These are phyloP conservation scores for Protodeltote pygarga DNA, from an alignment of 2,888 invertebrate species.

Conservation along the genomic window DNA sequence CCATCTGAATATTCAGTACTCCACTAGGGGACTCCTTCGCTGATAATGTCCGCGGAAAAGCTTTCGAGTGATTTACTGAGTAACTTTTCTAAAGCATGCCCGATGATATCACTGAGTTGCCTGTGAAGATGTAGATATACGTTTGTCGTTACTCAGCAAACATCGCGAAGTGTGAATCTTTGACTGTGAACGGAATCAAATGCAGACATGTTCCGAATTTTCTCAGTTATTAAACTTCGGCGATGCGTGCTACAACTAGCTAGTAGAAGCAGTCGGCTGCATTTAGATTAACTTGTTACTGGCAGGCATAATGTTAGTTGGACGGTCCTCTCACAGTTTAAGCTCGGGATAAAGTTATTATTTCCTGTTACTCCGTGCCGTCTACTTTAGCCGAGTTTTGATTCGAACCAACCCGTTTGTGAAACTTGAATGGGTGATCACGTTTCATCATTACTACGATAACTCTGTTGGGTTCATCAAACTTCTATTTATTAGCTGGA, in stretches of 20 bases:
- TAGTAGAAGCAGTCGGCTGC: conserved; percentile 78
- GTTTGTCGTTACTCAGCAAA: conserved; percentile 31
- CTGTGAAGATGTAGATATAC: conserved; percentile 20
- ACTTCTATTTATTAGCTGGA: conserved; percentile 68
- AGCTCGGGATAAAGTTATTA: conserved; percentile 84
- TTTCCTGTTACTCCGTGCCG: conserved; percentile 82
- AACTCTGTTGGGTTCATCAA: conserved; percentile 73
- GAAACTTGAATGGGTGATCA: conserved; percentile 83
- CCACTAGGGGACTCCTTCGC: conserved; percentile 71
- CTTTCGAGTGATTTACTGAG: conserved; percentile 74
- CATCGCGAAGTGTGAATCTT: conserved; percentile 55
- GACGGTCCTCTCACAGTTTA: conserved; percentile 80
- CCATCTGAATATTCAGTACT: conserved; percentile 80
- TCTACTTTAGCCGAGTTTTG: conserved; percentile 82
- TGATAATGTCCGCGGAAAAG: conserved; percentile 78
- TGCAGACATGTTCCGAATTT: conserved; percentile 74
- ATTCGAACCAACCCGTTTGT: conserved; percentile 78
- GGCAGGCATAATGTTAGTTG: conserved; percentile 85
- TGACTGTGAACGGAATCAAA: conserved; percentile 62
- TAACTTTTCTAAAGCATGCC: conserved; percentile 66
- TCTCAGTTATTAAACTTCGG: conserved; percentile 79
- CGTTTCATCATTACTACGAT: conserved; percentile 77
- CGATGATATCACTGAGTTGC: conserved; percentile 59
- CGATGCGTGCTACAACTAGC: conserved; percentile 79
- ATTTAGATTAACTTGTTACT: conserved; percentile 87